These are phyloP conservation scores for Tetragnatha montana DNA, from an alignment of 2,888 invertebrate genomes.

Conservation along the genomic window DNA sequence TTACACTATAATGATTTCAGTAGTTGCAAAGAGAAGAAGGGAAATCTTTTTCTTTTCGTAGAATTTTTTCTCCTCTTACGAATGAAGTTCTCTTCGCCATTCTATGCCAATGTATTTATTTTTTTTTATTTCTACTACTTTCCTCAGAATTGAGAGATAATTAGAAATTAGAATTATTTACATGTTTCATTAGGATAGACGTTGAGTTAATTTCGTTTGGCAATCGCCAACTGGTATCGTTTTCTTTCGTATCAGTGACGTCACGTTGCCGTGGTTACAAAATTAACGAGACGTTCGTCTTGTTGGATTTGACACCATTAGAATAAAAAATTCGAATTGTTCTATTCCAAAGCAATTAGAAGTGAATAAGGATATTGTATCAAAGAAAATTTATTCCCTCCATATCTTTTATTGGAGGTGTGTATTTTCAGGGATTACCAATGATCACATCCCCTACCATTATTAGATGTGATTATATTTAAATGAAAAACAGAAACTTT, in stretches of 20 bases:
- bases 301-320: slow-evolving; percentile 23
- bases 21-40: slow-evolving; percentile 32
- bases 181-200: slow-evolving; percentile 32
- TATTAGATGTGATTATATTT: too few species aligned
- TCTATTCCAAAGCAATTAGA: slow-evolving; percentile 29
- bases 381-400: too few species aligned
- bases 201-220: slow-evolving; percentile 37
- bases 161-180: slow-evolving; percentile 58
- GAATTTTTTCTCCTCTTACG: neutral
- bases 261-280: slow-evolving; percentile 27
- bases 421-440: neutral
- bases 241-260: slow-evolving; percentile 19
- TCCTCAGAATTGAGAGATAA: slow-evolving; percentile 42
- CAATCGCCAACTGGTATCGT: neutral
- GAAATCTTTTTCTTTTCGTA: slow-evolving; percentile 11
- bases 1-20: slow-evolving; percentile 49
- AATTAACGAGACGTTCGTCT: slow-evolving; percentile 4
- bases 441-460: too few species aligned
- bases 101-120: slow-evolving; percentile 4
- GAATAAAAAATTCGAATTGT: slow-evolving; percentile 18
- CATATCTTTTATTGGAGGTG: neutral
- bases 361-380: neutral
- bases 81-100: slow-evolving; percentile 17
- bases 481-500: too few species aligned
- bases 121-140: slow-evolving; percentile 21